Percentiles rank a stretch among this genome's conserved stretches.
These are phyloP conservation scores for Brachystomella parvula DNA, from an alignment of 1,140 invertebrate genomes.

Conservation along the genomic window DNA sequence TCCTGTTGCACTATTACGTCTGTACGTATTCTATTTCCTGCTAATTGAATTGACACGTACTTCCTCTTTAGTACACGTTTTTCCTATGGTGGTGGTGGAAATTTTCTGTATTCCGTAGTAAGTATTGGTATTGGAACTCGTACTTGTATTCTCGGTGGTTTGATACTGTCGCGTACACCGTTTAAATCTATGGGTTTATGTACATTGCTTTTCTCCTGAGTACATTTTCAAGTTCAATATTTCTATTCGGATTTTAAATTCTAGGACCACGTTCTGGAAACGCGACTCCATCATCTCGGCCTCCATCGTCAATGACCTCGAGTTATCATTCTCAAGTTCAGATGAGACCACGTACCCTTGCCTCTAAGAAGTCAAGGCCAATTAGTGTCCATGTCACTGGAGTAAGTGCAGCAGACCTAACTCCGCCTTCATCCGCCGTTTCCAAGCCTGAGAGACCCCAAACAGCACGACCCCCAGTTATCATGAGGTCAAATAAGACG, in stretches of 20 bases:
- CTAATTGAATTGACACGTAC: too few species aligned
- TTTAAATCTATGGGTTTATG: conserved; percentile 10
- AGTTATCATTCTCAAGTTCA: conserved; percentile 26
- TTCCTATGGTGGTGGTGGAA: too few species aligned
- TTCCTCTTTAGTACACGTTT: too few species aligned
- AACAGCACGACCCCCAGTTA: conserved; percentile 2
- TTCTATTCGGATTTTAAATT: neutral
- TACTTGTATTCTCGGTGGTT: too few species aligned
- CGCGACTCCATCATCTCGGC: conserved; percentile 17
- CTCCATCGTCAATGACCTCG: conserved; percentile 28
- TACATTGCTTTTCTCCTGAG: neutral
- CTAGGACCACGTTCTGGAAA: conserved; percentile 17
- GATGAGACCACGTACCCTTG: conserved; percentile 28
- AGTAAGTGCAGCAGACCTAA: neutral
- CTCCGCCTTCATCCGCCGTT: neutral
- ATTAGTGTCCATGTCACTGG: conserved; percentile 36
- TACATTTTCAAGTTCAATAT: neutral
- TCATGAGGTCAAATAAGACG: neutral
- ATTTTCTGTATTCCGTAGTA: too few species aligned
- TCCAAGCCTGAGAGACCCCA: neutral
- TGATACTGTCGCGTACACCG: too few species aligned
- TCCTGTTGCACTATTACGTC: too few species aligned
- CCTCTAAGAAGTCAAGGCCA: conserved; percentile 28
- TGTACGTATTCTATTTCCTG: too few species aligned
- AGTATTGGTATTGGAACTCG: too few species aligned